Evolutionary conservation across 2,888 invertebrate genomes (phyloP), one percentile per base, ranked within the genome.

Genomic region (Erebia ligea): DNA sequence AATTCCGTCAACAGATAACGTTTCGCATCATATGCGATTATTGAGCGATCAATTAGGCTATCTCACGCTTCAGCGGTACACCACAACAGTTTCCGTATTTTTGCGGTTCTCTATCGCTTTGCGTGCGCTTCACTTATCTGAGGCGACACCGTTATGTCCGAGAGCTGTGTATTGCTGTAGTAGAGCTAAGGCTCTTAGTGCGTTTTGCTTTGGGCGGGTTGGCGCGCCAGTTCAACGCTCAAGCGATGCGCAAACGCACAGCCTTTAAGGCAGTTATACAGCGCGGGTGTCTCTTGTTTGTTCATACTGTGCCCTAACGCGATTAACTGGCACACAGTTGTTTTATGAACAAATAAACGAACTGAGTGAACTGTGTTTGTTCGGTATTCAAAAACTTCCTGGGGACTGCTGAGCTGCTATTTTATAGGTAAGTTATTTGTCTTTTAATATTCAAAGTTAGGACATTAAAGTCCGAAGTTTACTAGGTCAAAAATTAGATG

Each of bases 221-320:
- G 79, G 61, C 83, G 81, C 72, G 86, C 82, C 87, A 88, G 91
- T 91, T 91, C 90, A 89, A 88, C 86, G 91, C 84, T 90, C 89
- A 91, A 88, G 89, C 89, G 89, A 90, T 88, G 84, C 86, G 87
- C 86, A 78, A 80, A 77, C 90, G 90, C 91, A 91, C 87, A 89
- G 84, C 86, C 84, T 84, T 84, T 86, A 81, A 84, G 85, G 87
- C 81, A 83, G 88, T 86, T 85, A 86, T 40, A 63, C 64, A 63
- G 74, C 70, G 73, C 70, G 74, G 74, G 72, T 70, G 73, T 72
- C 72, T 74, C 67, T 66, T 56, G 62, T 56, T 63, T 76, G 58
- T 67, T 67, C 72, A 70, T 77, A 75, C 74, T 77, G 75, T 74
- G 75, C 71, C 74, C 77, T 73, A 77, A 80, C 76, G 75, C 73